A percentile compares a stretch with the other conserved stretches of the same genome.
Evolutionary conservation across 1,140 invertebrate species (phyloP).

Genomic region (Tetragnatha versicolor): DNA sequence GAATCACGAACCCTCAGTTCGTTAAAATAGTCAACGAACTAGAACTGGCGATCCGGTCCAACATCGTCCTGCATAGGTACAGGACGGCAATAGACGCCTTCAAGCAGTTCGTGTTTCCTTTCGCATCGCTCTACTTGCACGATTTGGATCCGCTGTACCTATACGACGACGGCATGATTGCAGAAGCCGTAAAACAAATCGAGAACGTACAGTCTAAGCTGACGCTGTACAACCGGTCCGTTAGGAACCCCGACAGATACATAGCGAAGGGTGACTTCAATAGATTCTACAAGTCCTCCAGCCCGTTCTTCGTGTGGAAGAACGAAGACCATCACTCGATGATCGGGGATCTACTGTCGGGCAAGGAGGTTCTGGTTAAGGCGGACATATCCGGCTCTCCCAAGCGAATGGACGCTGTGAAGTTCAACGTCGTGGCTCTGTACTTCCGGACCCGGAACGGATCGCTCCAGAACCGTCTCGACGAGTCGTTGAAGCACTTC

Average conservation of each 20-base stretch:
- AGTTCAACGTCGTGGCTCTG: not conserved
- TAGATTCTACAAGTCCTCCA: not conserved
- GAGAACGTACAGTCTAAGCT: not conserved
- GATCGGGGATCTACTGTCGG: not conserved
- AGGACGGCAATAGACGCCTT: not conserved
- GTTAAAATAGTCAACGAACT: not conserved
- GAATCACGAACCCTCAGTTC: not conserved
- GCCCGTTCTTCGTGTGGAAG: conserved; percentile 6
- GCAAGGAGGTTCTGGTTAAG: not conserved
- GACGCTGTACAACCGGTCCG: not conserved
- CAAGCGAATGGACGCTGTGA: not conserved
- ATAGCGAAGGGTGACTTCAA: not conserved
- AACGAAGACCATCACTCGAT: not conserved
- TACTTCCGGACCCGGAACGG: not conserved
- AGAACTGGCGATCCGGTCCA: not conserved
- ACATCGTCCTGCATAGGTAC: not conserved
- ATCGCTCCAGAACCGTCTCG: not conserved
- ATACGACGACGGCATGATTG: not conserved
- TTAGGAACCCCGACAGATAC: not conserved
- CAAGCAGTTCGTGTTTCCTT: conserved; percentile 16
- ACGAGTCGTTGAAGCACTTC: not conserved
- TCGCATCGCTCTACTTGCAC: not conserved
- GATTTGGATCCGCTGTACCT: not conserved
- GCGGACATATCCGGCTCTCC: not conserved
- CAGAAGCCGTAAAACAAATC: not conserved